Conservation (phyloP, 2,797 vertebrate genomes). For the Arctocebus calabarensis region DNA sequence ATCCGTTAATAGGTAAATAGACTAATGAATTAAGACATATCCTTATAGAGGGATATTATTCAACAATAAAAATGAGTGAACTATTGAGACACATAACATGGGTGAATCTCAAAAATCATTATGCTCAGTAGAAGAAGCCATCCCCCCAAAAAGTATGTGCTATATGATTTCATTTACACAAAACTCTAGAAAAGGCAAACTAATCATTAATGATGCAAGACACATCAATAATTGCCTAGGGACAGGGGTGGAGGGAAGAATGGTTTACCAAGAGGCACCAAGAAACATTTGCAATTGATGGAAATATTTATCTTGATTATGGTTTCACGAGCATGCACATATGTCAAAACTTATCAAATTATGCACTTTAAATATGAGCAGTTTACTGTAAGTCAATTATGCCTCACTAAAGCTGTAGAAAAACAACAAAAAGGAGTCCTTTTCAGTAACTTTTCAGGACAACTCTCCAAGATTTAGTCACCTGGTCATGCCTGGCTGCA, state of each 20-base stretch:
- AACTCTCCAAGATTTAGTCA: neutral
- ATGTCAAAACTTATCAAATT: constrained; percentile 27
- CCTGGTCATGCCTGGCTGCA: rapidly evolving
- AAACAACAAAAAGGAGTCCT: neutral
- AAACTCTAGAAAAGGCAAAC: neutral
- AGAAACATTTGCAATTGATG: neutral
- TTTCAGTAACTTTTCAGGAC: neutral
- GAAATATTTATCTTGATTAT: neutral
- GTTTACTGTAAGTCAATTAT: neutral
- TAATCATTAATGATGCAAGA: rapidly evolving
- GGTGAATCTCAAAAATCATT: neutral
- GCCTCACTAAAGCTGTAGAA: constrained; percentile 38
- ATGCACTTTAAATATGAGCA: neutral
- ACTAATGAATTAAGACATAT: neutral
- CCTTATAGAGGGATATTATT: neutral
- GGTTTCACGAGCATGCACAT: neutral
- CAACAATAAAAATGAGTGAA: neutral
- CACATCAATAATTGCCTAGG: neutral
- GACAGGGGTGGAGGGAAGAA: neutral
- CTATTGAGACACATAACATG: neutral
- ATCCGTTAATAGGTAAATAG: neutral
- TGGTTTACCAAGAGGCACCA: neutral
- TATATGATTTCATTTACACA: rapidly evolving
- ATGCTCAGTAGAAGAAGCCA: neutral
- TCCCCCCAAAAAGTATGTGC: rapidly evolving